Evolutionary conservation across 2,888 invertebrate genomes (phyloP), one percentile per base, ranked within the genome.

Genomic region (Argyresthia goedartella): DNA sequence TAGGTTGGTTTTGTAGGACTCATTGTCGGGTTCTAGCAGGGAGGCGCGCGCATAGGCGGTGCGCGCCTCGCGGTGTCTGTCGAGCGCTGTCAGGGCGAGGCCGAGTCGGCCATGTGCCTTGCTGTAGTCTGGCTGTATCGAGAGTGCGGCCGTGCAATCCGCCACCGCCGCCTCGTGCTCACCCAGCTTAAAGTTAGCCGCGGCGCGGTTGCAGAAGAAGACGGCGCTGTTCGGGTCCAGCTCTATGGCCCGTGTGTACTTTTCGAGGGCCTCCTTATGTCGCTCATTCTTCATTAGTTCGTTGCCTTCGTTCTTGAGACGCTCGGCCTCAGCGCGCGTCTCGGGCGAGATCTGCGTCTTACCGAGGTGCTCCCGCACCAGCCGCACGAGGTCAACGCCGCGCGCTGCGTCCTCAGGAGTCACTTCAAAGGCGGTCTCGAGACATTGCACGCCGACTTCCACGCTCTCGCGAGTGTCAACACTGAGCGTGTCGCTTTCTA

Each of bases 181-280:
- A 49, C 93, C 93, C 59, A 98, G 81, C 70, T 97, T 96, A 70
- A 95, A 97, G 73, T 94, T 93, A 0, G 98, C 97, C 1, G 99
- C 99, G 47, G 99, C 99, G 60, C 99, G 91, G 74, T 99, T 99
- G 76, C 98, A 98, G 76, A 95, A 99, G 81, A 94, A 99, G 35
- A 99, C 95, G 0, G 98, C 93, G 85, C 98, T 98, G 56, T 90
- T 89, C 25, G 93, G 91, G 73, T 98, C 95, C 53, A 96, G 82
- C 63, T 92, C 89, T 59, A 99, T 95, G 10, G 99, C 98, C 63
- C 95, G 93, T 56, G 95, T 91, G 73, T 98, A 98, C 63, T 92
- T 91, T 11, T 91, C 89, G 39, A 97, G 79, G 11, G 98, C 98
- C 70, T 96, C 96, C 25, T 89, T 86, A 69, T 90, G 91, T 62